Evolutionary conservation across 2,888 invertebrate genomes (phyloP), one percentile per base, ranked within the genome.

Genomic region (Luperina testacea): DNA sequence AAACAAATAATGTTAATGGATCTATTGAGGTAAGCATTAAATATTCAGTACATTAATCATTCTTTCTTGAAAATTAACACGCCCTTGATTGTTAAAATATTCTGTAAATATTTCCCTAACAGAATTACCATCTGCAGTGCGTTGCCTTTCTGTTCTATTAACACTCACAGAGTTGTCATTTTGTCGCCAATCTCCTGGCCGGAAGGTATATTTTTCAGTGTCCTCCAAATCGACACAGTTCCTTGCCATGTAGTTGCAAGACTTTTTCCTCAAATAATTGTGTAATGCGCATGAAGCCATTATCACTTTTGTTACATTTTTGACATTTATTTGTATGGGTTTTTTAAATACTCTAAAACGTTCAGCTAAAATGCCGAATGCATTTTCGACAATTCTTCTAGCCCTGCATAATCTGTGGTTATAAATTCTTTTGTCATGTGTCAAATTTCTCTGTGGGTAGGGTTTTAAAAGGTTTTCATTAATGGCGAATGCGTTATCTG

Each of bases 391-490:
- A 67, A 67, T 67, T 48, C 42, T 45, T 13, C 67, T 67, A n/a
- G 45, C 67, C 9, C 67, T 15, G n/a, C 17, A 67, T 27, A 67
- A 27, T 48, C 67, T 67, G 8, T 67, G 27, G 45, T 67, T 67
- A 13, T 13, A 67, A 13, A 48, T 67, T 48, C 13, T 48, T 27
- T 67, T 42, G 42, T 45, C 24, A 9, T 38, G 38, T 45, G 67
- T 42, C 24, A 45, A 42, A 11, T 42, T 67, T 45, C n/a, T 24
- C 11, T 67, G 42, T 11, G 45, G 45, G 11, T 42, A 45, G 9
- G 20, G 67, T 13, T 67, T 67, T 67, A 67, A n/a, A 42, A 67
- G 42, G n/a, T 67, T 45, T 67, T 67, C 63, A 63, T n/a, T 42
- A n/a, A 67, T 42, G 4, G 67, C 67, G 13, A 67, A 48, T n/a